A percentile compares a stretch with the other conserved stretches of the same genome.
These are phyloP conservation scores for Echeneis naucrates DNA, from an alignment of 2,797 vertebrate species.

Conservation along the genomic window DNA sequence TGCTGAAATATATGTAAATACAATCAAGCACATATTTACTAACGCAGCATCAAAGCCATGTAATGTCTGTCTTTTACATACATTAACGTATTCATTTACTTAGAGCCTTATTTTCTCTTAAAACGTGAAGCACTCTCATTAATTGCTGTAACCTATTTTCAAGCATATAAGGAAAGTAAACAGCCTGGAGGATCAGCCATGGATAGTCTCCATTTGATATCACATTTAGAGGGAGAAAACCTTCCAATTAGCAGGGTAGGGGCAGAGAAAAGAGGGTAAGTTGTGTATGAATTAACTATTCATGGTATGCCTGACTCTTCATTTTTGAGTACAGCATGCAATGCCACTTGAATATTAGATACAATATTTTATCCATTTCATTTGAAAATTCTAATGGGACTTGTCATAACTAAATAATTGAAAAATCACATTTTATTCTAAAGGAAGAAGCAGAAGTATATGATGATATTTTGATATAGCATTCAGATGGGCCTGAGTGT, in stretches of 20 bases:
- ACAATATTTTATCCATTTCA: background rate
- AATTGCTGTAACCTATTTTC: slow-evolving; percentile 54
- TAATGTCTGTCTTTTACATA: slow-evolving; percentile 22
- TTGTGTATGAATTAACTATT: slow-evolving; percentile 2
- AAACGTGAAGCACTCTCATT: slow-evolving; percentile 43
- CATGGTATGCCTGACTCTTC: slow-evolving; percentile 5
- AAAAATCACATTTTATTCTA: background rate
- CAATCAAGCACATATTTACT: slow-evolving; percentile 12
- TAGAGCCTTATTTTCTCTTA: slow-evolving; percentile 47
- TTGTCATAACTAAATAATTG: too few species aligned
- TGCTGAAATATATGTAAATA: slow-evolving; percentile 6
- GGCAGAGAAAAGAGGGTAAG: slow-evolving; percentile 15
- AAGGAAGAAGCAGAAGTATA: background rate
- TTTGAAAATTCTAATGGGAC: too few species aligned
- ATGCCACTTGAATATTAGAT: background rate
- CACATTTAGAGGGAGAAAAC: slow-evolving; percentile 43
- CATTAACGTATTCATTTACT: slow-evolving; percentile 39
- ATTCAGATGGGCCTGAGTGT: slow-evolving; percentile 21
- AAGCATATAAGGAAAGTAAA: slow-evolving; percentile 55
- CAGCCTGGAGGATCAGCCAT: slow-evolving; percentile 46
- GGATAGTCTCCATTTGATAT: slow-evolving; percentile 60
- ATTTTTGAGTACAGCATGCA: background rate
- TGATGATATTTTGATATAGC: background rate
- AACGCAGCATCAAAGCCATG: slow-evolving; percentile 23
- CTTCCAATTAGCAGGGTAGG: slow-evolving; percentile 44